Evolutionary conservation across 1,140 invertebrate genomes (phyloP).

Genomic region (Bombus polaris): DNA sequence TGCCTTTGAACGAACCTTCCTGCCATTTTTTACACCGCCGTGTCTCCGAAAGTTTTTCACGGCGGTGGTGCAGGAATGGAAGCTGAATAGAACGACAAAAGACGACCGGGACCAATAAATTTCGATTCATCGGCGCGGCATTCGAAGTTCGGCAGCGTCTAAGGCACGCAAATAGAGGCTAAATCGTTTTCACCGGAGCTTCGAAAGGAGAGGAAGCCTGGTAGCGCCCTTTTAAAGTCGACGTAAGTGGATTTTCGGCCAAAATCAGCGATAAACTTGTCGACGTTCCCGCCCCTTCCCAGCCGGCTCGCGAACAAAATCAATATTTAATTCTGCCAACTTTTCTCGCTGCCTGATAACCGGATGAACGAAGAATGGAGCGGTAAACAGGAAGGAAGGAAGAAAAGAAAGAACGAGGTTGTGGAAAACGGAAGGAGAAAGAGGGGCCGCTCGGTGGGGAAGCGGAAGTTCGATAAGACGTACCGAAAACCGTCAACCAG

Average conservation of each 20-base stretch:
- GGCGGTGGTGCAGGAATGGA: neutral
- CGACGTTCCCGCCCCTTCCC: neutral
- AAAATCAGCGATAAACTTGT: constrained; percentile 58
- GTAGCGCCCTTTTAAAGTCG: constrained; percentile 49
- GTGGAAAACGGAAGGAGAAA: constrained; percentile 4
- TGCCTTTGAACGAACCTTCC: neutral
- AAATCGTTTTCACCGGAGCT: constrained; percentile 17
- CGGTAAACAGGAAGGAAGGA: constrained; percentile 26
- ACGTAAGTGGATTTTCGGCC: constrained; percentile 59
- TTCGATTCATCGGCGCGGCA: constrained; percentile 19
- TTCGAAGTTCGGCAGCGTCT: neutral
- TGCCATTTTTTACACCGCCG: neutral
- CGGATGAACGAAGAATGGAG: constrained; percentile 23
- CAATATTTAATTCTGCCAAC: constrained; percentile 69
- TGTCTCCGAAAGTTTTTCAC: neutral
- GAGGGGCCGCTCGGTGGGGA: constrained; percentile 34
- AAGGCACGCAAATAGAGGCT: constrained; percentile 7
- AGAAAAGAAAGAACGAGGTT: constrained; percentile 13
- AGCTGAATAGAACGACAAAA: constrained; percentile 3
- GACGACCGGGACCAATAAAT: neutral
- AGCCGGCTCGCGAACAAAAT: constrained; percentile 54
- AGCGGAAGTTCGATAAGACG: neutral
- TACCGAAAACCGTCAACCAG: constrained; percentile 16
- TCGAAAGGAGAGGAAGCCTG: neutral
- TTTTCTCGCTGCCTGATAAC: constrained; percentile 55